Conservation (phyloP, 2,113 vertebrate species). For the Herpetotheres cachinnans region DNA sequence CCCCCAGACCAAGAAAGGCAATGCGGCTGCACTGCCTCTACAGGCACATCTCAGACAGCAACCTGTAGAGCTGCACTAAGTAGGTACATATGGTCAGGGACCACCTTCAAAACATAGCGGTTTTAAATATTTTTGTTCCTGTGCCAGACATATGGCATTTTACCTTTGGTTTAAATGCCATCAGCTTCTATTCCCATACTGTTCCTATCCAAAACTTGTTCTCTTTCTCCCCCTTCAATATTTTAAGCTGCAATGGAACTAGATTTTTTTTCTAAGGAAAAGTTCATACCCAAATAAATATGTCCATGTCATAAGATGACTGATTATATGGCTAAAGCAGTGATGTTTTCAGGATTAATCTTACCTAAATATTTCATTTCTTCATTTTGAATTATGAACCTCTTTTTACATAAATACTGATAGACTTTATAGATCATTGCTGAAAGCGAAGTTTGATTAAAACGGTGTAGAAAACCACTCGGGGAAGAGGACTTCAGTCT, state of each 20-base stretch:
- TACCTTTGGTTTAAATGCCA: background rate
- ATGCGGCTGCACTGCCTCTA: accelerated
- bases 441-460: slow-evolving; percentile 3
- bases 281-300: background rate
- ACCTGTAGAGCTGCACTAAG: background rate
- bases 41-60: background rate
- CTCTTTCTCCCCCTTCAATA: background rate
- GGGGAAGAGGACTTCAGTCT: background rate
- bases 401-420: slow-evolving; percentile 29
- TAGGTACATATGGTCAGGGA: background rate
- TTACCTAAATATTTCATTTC: slow-evolving; percentile 45
- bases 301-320: background rate
- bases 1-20: background rate
- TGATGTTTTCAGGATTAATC: slow-evolving; percentile 30
- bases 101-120: background rate
- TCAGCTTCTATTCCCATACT: background rate
- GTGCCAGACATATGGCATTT: background rate
- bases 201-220: background rate
- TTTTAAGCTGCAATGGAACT: background rate
- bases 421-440: slow-evolving; percentile 32
- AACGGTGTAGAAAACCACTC: background rate
- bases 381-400: slow-evolving; percentile 40
- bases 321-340: background rate
- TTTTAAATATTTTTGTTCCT: background rate
- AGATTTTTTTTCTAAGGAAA: background rate